Conservation (phyloP, 2,797 vertebrate genomes). For the Scyliorhinus canicula region DNA sequence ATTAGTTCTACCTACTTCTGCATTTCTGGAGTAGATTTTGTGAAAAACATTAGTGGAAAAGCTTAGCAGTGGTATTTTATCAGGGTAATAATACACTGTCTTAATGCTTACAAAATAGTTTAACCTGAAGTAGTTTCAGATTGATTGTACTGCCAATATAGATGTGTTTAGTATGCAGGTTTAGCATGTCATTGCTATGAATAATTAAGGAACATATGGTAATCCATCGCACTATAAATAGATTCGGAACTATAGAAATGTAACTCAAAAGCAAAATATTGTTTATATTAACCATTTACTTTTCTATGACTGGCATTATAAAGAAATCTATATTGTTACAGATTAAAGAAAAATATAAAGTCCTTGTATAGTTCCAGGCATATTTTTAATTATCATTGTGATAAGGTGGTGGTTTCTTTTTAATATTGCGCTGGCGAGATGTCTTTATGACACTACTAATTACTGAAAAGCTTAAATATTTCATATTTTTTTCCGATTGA, state of each 20-base stretch:
- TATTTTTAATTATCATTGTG: not conserved
- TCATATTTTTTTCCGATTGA: not conserved
- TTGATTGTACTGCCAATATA: not conserved
- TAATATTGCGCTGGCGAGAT: not conserved
- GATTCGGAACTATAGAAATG: not conserved
- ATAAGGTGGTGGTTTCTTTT: not conserved
- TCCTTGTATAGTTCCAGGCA: not conserved
- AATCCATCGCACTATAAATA: not conserved
- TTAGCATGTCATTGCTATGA: not conserved
- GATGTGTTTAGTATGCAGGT: not conserved
- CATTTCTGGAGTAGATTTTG: not conserved
- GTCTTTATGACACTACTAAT: not conserved
- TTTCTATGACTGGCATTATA: not conserved
- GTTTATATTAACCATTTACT: not conserved
- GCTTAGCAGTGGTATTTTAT: not conserved
- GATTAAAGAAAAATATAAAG: not conserved
- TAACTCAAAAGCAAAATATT: not conserved
- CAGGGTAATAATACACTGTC: not conserved
- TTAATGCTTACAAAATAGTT: not conserved
- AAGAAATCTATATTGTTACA: no score
- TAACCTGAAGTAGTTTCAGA: not conserved
- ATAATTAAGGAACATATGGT: constrained; percentile 28
- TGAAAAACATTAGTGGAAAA: not conserved
- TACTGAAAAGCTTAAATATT: not conserved
- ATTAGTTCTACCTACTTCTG: not conserved